Evolutionary conservation across 2,797 vertebrate genomes (phyloP), one percentile per base, ranked within the genome.

Genomic region (Sebastes steindachneri): DNA sequence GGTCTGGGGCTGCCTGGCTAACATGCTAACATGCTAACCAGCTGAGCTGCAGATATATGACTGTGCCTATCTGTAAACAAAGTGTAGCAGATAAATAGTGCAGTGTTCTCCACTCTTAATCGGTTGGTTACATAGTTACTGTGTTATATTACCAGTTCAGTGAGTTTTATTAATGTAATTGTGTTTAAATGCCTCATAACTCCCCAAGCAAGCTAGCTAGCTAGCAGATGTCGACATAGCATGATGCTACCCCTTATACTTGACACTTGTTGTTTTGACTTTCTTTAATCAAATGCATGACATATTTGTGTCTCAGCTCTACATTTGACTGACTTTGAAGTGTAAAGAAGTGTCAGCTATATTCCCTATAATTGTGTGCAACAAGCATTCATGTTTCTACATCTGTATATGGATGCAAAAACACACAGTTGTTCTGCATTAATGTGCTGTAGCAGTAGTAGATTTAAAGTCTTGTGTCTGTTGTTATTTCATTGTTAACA

Each of bases 221-320:
- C 85, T 77, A 79, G 64, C 75, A 60, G 67, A n/a, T 15, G 82
- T 83, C 81, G 75, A 69, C 83, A 72, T 59, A 89, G 76, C 84
- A 37, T 60, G 68, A 79, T 5, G 88, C 88, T 91, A 90, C 72
- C 82, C 9, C 11, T 71, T 58, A 35, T 70, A 90, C 55, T 45
- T 92, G 91, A 92, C 92, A 93, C 91, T 95, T 93, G 88, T 92
- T 93, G 91, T 93, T 91, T 90, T 86, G n/a, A 4, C 17, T 81
- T 28, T 41, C 3, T 74, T n/a, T 25, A 5, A 7, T 73, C 8
- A 59, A 51, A 60, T 37, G 23, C 7, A 25, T 19, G 23, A 9
- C 12, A 6, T 62, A 2, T n/a, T 11, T 54, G 19, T 54, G 25
- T 15, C 41, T 11, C 9, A 28, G 14, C 28, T 73, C 2, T 19